These are phyloP conservation scores for Osmoderma eremita DNA, from an alignment of 2,888 invertebrate genomes.

Conservation along the genomic window DNA sequence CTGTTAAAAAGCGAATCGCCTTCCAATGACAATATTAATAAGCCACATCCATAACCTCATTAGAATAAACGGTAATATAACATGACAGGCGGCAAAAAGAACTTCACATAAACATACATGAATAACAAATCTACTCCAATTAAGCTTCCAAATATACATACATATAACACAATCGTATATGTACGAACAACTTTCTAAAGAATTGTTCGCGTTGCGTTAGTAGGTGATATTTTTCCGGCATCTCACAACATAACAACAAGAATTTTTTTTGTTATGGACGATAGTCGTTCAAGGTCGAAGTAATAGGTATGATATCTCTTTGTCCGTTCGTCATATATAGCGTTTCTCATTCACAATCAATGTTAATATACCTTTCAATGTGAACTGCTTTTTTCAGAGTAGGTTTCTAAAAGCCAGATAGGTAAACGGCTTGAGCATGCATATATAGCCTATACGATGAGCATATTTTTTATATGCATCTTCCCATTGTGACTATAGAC, in stretches of 20 bases:
- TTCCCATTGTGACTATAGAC: too few species aligned
- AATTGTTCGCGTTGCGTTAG: neutral
- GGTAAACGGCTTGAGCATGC: too few species aligned
- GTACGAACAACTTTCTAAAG: conserved; percentile 26
- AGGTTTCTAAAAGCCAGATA: neutral
- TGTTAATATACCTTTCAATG: conserved; percentile 31
- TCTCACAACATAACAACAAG: conserved; percentile 11
- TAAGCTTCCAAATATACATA: too few species aligned
- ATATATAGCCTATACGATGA: too few species aligned
- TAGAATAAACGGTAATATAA: too few species aligned
- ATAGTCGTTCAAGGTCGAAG: conserved; percentile 24
- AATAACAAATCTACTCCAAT: too few species aligned
- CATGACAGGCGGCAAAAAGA: too few species aligned
- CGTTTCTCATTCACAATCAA: conserved; percentile 25
- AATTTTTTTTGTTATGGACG: conserved; percentile 24
- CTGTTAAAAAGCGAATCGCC: too few species aligned
- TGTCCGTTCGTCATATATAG: conserved; percentile 24
- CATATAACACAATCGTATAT: neutral
- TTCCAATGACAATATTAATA: too few species aligned
- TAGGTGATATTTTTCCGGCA: conserved; percentile 30
- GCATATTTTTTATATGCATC: too few species aligned
- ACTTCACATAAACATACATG: too few species aligned
- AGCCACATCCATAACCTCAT: too few species aligned
- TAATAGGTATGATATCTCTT: conserved; percentile 30
- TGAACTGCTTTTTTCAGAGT: conserved; percentile 17